Evolutionary conservation across 2,888 invertebrate species (phyloP).

Genomic region (Zhengitettix transpicula): DNA sequence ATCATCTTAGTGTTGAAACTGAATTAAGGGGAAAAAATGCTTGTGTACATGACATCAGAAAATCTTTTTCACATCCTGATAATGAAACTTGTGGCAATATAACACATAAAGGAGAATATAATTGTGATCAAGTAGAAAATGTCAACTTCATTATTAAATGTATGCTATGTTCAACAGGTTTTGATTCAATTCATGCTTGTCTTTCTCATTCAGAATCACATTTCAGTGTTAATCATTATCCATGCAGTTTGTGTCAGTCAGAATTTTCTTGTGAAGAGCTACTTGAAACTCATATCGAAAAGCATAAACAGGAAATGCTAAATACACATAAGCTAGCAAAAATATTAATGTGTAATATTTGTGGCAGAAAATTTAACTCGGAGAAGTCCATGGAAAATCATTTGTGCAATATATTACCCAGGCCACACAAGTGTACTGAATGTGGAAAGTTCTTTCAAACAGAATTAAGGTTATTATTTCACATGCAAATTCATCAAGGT

Average conservation of each 20-base stretch:
- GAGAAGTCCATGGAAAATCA: constrained; percentile 4
- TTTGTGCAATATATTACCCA: constrained; percentile 1
- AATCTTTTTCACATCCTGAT: too few relatives aligned
- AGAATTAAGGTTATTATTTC: constrained; percentile 12
- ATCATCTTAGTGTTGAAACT: too few relatives aligned
- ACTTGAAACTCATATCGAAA: constrained; percentile 7
- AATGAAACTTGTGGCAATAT: too few relatives aligned
- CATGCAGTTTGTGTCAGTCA: constrained; percentile 9
- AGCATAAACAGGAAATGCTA: neutral
- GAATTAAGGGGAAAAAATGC: too few relatives aligned
- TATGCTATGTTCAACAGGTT: too few relatives aligned
- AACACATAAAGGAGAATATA: too few relatives aligned
- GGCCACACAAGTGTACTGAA: constrained; percentile 7
- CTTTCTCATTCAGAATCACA: constrained; percentile 7
- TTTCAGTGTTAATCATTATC: constrained; percentile 5
- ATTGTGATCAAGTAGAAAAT: too few relatives aligned
- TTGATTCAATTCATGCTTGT: neutral
- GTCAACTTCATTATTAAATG: too few relatives aligned
- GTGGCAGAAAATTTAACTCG: constrained; percentile 5
- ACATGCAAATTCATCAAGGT: constrained; percentile 9
- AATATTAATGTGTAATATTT: constrained; percentile 4
- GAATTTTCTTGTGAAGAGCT: constrained; percentile 5
- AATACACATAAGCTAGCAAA: neutral
- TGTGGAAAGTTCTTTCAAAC: constrained; percentile 13
- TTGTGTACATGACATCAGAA: too few relatives aligned